Conservation (phyloP, 2,888 invertebrate genomes). For the Apamea epomidion region DNA sequence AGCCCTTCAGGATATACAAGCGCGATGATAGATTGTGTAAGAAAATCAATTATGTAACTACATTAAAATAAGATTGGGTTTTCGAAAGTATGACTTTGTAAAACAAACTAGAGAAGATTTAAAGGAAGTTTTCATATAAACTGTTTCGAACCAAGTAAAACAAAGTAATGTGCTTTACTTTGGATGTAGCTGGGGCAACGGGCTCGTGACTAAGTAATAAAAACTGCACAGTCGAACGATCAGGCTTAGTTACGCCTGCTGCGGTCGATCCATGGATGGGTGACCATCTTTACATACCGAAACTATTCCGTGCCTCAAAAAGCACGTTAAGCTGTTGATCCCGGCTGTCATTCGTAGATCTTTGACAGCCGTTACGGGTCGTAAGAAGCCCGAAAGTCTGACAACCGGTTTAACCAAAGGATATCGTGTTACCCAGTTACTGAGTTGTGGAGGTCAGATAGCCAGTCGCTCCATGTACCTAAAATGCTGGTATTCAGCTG, state of each 20-base stretch:
- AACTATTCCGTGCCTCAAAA: neutral
- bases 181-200: neutral
- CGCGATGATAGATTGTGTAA: neutral
- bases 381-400: too few relatives aligned
- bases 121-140: neutral
- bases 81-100: neutral
- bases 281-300: neutral
- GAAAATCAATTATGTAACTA: neutral
- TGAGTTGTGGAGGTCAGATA: too few relatives aligned
- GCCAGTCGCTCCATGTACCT: too few relatives aligned
- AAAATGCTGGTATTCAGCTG: too few relatives aligned
- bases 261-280: neutral
- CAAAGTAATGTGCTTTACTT: neutral
- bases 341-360: too few relatives aligned
- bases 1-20: neutral
- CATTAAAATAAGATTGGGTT: neutral
- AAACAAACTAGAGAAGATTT: neutral
- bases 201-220: too few relatives aligned
- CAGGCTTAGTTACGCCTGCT: too few relatives aligned
- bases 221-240: too few relatives aligned
- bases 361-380: too few relatives aligned
- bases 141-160: neutral
- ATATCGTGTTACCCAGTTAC: too few relatives aligned
- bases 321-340: too few relatives aligned
- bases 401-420: too few relatives aligned